These are phyloP conservation scores for Melanotus villosus DNA, from an alignment of 2,888 invertebrate genomes.

Conservation along the genomic window DNA sequence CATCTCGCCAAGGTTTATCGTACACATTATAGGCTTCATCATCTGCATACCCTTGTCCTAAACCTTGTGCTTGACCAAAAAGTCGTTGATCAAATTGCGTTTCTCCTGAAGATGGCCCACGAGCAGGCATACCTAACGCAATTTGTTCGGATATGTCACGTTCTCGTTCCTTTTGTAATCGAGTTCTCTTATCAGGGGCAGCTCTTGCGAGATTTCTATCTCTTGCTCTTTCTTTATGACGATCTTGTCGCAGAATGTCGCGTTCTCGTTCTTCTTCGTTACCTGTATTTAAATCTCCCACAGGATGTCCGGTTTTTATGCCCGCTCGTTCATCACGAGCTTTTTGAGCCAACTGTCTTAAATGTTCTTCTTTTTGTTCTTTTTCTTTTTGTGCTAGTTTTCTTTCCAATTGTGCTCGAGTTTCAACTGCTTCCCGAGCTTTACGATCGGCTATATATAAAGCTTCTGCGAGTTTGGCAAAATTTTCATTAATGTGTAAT, in stretches of 20 bases:
- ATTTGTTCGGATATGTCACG: slow-evolving; percentile 99
- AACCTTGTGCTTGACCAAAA: slow-evolving; percentile 93
- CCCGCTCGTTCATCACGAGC: slow-evolving; percentile 97
- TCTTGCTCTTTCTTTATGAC: slow-evolving; percentile 92
- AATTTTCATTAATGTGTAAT: slow-evolving; percentile 99
- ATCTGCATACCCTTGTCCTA: slow-evolving; percentile 92
- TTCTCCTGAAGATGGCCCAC: slow-evolving; percentile 80
- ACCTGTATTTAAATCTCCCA: slow-evolving; percentile 69
- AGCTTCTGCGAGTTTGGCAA: slow-evolving; percentile 97
- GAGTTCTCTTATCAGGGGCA: slow-evolving; percentile 94
- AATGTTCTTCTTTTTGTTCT: slow-evolving; percentile 96
- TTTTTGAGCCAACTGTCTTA: slow-evolving; percentile 93
- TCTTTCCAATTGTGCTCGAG: slow-evolving; percentile 95
- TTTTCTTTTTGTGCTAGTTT: slow-evolving; percentile 98
- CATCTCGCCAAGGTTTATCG: slow-evolving; percentile 97
- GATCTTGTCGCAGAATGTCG: slow-evolving; percentile 88
- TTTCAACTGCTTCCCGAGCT: slow-evolving; percentile 97
- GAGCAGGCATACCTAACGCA: slow-evolving; percentile 94
- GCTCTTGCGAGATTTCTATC: slow-evolving; percentile 94
- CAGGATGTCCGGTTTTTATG: slow-evolving; percentile 68
- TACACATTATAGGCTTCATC: slow-evolving; percentile 99
- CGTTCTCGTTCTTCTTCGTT: slow-evolving; percentile 85
- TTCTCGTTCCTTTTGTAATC: slow-evolving; percentile 91
- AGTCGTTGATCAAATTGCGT: slow-evolving; percentile 95
- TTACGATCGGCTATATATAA: slow-evolving; percentile 97